Percentiles rank a stretch among this genome's conserved stretches.
Evolutionary conservation across 2,888 invertebrate species (phyloP).

Genomic region (Allophyes oxyacanthae): DNA sequence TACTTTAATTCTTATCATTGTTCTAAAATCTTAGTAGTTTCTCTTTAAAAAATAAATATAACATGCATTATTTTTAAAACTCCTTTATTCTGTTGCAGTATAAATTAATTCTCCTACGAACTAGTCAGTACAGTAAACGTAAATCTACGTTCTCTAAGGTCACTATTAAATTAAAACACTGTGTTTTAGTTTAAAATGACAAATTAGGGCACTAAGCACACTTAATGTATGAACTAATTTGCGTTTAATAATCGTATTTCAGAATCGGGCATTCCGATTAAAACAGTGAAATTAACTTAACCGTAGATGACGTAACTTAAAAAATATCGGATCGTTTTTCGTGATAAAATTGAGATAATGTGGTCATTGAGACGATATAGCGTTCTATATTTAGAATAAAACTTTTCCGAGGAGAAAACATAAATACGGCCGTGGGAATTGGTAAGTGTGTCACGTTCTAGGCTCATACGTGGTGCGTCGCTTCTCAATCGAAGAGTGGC

Average conservation of each 20-base stretch:
- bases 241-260: slow-evolving; percentile 2
- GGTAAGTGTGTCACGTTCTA: slow-evolving; percentile 71
- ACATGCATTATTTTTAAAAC: no score
- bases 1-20: no score
- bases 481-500: slow-evolving; percentile 61
- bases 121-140: slow-evolving; percentile 1
- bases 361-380: slow-evolving; percentile 55
- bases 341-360: slow-evolving; percentile 53
- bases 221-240: slow-evolving; percentile 27
- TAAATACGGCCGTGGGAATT: slow-evolving; percentile 68
- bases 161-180: slow-evolving; percentile 24
- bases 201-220: no score
- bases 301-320: neutral
- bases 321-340: slow-evolving; percentile 20
- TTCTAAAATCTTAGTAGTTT: no score
- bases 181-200: no score
- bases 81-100: slow-evolving; percentile 4
- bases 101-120: slow-evolving; percentile 7
- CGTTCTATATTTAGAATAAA: slow-evolving; percentile 70
- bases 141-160: slow-evolving; percentile 2
- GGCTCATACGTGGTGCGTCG: slow-evolving; percentile 68
- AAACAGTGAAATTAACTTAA: no score
- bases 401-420: slow-evolving; percentile 66
- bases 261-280: slow-evolving; percentile 1
- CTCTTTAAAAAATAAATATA: no score